Evolutionary conservation across 2,113 vertebrate genomes (phyloP).

Genomic region (Gallinago media): DNA sequence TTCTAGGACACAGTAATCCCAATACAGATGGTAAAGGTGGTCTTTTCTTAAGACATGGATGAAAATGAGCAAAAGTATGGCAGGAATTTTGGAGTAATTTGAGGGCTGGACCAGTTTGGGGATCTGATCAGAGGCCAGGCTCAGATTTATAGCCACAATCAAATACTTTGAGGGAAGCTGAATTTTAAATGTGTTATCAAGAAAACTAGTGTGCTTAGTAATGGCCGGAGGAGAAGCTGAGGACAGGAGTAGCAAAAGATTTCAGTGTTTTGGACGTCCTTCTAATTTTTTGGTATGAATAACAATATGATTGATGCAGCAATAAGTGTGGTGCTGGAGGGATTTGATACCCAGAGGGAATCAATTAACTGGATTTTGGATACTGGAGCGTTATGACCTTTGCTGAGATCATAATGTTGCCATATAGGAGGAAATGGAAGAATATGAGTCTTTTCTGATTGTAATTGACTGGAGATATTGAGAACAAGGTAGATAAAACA

Average conservation of each 20-base stretch:
- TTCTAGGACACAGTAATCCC: background rate
- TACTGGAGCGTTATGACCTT: slow-evolving; percentile 61
- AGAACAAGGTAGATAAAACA: slow-evolving; percentile 29
- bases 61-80: background rate
- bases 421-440: background rate
- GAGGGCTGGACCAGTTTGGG: background rate
- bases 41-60: background rate
- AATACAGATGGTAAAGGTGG: background rate
- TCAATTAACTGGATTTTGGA: slow-evolving; percentile 68
- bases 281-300: slow-evolving; percentile 23
- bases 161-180: slow-evolving; percentile 36
- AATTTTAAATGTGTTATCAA: slow-evolving; percentile 58
- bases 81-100: background rate
- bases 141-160: slow-evolving; percentile 59
- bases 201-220: slow-evolving; percentile 44
- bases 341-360: slow-evolving; percentile 62
- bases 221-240: slow-evolving; percentile 30
- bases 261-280: slow-evolving; percentile 46
- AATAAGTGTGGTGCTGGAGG: slow-evolving; percentile 48
- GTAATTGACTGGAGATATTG: background rate
- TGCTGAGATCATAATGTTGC: slow-evolving; percentile 41
- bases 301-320: slow-evolving; percentile 65
- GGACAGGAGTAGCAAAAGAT: background rate
- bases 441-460: slow-evolving; percentile 1
- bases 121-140: background rate